Evolutionary conservation across 2,797 vertebrate genomes (phyloP).

Genomic region (Myotis findleyi): DNA sequence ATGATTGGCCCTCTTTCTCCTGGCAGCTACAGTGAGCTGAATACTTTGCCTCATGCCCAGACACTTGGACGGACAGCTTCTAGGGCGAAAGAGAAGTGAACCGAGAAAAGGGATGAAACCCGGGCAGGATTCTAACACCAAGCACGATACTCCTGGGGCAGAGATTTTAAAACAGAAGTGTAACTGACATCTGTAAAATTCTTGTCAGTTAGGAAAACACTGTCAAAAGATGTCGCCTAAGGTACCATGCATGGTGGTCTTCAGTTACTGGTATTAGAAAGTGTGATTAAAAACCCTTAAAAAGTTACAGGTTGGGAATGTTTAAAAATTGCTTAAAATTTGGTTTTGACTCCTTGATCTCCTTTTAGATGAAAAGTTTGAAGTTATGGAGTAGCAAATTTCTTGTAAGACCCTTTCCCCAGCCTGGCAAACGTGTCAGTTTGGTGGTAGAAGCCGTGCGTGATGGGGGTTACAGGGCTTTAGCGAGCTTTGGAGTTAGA

Average conservation of each 20-base stretch:
- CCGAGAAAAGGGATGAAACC: background rate
- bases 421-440: background rate
- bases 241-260: background rate
- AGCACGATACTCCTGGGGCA: background rate
- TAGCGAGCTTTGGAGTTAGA: background rate
- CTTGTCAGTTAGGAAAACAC: background rate
- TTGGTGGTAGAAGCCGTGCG: background rate
- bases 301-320: background rate
- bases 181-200: conserved; percentile 17
- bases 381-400: background rate
- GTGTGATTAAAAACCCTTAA: background rate
- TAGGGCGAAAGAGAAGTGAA: background rate
- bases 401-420: background rate
- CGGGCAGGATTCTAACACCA: background rate
- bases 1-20: background rate
- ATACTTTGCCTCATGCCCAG: background rate
- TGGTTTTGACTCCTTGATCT: background rate
- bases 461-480: background rate
- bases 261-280: background rate
- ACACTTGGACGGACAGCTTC: background rate
- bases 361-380: background rate
- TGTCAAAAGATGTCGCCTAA: background rate
- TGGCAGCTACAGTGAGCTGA: background rate
- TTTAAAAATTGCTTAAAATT: background rate
- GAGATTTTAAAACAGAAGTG: background rate